phyloP scores from a whole-genome alignment of 2,113 vertebrate genomes.

The Saccopteryx leptura region DNA sequence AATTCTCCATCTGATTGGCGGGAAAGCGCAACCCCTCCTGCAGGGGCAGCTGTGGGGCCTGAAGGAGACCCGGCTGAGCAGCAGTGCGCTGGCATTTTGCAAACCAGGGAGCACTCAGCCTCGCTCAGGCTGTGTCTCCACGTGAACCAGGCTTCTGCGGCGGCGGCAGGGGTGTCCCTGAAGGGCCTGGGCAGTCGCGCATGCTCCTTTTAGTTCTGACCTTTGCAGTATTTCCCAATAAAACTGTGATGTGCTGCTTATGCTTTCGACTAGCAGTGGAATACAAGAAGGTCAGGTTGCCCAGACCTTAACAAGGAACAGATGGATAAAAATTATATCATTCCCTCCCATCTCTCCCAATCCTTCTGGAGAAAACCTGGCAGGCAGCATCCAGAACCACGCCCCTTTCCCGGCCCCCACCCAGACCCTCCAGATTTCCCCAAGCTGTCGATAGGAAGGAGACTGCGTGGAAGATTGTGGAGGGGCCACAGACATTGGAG shows the following conservation, averaged over 20 bases:
- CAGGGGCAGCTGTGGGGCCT: neutral
- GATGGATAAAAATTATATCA: neutral
- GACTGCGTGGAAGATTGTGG: no score
- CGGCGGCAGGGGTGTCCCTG: neutral
- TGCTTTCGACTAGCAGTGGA: neutral
- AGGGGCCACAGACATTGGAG: neutral
- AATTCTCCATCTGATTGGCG: neutral
- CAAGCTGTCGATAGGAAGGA: neutral
- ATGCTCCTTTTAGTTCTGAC: neutral
- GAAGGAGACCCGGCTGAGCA: neutral
- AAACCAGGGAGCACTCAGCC: neutral
- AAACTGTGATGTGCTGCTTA: slow-evolving; percentile 2
- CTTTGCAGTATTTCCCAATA: slow-evolving; percentile 46
- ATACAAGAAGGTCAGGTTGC: slow-evolving; percentile 17
- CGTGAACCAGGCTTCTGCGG: neutral
- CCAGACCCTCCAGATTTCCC: neutral
- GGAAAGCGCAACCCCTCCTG: neutral
- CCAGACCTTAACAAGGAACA: slow-evolving; percentile 21
- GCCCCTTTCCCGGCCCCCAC: no score
- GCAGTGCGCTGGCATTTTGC: neutral
- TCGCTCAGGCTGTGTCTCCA: neutral
- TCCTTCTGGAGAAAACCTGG: neutral
- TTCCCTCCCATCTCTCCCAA: neutral
- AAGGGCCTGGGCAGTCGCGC: neutral
- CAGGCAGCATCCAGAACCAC: neutral